These are phyloP conservation scores for Phyllotreta striolata DNA, from an alignment of 2,888 invertebrate species.

Conservation along the genomic window DNA sequence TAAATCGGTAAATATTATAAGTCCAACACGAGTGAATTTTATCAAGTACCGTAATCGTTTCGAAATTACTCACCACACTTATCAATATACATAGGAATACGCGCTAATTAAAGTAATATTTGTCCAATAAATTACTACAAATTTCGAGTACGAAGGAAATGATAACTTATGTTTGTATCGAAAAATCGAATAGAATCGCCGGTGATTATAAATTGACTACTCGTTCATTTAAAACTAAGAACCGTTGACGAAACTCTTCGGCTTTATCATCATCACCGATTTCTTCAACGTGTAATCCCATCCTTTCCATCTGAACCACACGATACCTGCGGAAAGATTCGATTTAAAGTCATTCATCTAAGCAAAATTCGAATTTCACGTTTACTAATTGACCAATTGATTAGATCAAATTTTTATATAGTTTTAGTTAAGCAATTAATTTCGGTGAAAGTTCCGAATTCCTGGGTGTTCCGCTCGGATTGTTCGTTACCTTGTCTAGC, in stretches of 20 bases:
- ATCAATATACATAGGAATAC: too few species aligned
- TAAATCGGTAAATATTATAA: constrained; percentile 1
- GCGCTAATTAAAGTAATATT: background rate
- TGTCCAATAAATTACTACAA: constrained; percentile 37
- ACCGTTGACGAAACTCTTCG: constrained; percentile 68
- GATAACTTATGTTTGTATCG: constrained; percentile 22
- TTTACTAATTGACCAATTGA: background rate
- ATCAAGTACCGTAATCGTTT: too few species aligned
- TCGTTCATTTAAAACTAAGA: constrained; percentile 46
- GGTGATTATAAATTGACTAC: constrained; percentile 55
- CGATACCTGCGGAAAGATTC: constrained; percentile 70
- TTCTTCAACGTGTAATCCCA: constrained; percentile 93
- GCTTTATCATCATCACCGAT: constrained; percentile 92
- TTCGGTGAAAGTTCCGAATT: too few species aligned
- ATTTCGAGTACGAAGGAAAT: constrained; percentile 40
- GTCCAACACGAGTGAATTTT: too few species aligned
- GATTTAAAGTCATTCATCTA: background rate
- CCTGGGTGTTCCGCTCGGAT: too few species aligned
- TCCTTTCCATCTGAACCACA: constrained; percentile 95
- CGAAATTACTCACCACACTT: too few species aligned
- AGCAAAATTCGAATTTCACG: background rate
- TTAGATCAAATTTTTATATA: too few species aligned
- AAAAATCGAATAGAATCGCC: constrained; percentile 39
- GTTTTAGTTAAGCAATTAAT: too few species aligned
- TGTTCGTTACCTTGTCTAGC: constrained; percentile 78